These are phyloP conservation scores for Paedocypris sp. DNA, from an alignment of 2,113 vertebrate species.

Conservation along the genomic window DNA sequence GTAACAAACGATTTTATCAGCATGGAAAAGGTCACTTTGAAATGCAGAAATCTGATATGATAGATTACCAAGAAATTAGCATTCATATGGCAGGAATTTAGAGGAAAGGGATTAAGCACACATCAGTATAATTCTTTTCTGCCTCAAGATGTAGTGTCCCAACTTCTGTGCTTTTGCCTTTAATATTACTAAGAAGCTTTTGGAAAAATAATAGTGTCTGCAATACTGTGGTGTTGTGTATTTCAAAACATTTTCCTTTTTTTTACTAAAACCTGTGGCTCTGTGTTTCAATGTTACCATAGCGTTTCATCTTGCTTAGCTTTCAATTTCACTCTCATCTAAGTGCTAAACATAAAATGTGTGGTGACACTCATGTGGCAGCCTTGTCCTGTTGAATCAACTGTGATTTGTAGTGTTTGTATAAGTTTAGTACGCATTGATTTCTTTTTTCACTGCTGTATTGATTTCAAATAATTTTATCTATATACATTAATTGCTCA, in stretches of 20 bases:
- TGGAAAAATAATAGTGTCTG: too few relatives aligned
- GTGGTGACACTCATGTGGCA: not conserved
- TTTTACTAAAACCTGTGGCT: too few relatives aligned
- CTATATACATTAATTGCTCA: too few relatives aligned
- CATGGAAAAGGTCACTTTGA: conserved; percentile 62
- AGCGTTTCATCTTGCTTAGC: not conserved
- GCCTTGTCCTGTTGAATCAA: too few relatives aligned
- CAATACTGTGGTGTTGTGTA: too few relatives aligned
- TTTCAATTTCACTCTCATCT: not conserved
- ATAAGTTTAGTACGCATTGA: too few relatives aligned
- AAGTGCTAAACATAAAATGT: not conserved
- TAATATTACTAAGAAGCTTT: conserved; percentile 53
- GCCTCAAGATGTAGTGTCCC: conserved; percentile 49
- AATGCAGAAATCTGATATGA: conserved; percentile 62
- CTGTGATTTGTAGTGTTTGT: too few relatives aligned
- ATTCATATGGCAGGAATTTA: conserved; percentile 61
- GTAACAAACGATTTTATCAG: conserved; percentile 58
- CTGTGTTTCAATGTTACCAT: not conserved
- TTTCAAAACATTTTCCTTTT: too few relatives aligned
- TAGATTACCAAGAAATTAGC: conserved; percentile 58
- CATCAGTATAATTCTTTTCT: conserved; percentile 54
- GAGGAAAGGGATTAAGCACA: conserved; percentile 60
- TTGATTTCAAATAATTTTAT: too few relatives aligned
- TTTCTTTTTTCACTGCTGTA: too few relatives aligned
- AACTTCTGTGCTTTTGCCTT: conserved; percentile 42